Percentiles rank a stretch among this genome's conserved stretches.
Conservation (phyloP, 2,888 invertebrate genomes). For the Galerucella pusilla region DNA sequence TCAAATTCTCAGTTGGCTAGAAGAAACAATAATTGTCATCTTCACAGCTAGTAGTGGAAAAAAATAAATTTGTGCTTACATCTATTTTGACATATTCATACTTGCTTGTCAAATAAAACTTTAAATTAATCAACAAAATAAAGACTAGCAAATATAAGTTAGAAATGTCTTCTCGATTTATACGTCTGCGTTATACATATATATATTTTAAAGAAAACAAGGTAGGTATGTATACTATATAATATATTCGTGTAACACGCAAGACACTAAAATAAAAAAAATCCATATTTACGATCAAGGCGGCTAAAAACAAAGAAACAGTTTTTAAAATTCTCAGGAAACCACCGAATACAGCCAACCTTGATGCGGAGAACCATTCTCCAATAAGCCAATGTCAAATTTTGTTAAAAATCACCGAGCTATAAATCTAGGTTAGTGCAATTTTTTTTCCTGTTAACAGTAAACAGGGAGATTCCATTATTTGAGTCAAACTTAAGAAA, state of each 20-base stretch:
- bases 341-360: constrained; percentile 31
- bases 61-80: too few relatives aligned
- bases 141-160: neutral
- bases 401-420: constrained; percentile 17
- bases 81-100: too few relatives aligned
- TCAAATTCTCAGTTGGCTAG: too few relatives aligned
- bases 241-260: constrained; percentile 39
- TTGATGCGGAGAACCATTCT: constrained; percentile 31
- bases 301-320: constrained; percentile 36
- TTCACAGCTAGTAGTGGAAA: too few relatives aligned
- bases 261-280: constrained; percentile 31
- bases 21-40: too few relatives aligned
- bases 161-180: constrained; percentile 9
- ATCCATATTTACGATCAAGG: constrained; percentile 39
- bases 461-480: neutral
- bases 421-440: constrained; percentile 8
- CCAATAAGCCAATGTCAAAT: constrained; percentile 38
- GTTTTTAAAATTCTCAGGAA: constrained; percentile 33
- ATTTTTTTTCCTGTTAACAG: neutral
- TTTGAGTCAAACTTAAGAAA: too few relatives aligned
- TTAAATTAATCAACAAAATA: neutral
- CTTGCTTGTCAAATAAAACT: too few relatives aligned
- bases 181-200: constrained; percentile 14
- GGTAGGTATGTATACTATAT: neutral
- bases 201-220: constrained; percentile 10